Evolutionary conservation across 2,797 vertebrate genomes (phyloP).

Genomic region (Cirrhinus mrigala): DNA sequence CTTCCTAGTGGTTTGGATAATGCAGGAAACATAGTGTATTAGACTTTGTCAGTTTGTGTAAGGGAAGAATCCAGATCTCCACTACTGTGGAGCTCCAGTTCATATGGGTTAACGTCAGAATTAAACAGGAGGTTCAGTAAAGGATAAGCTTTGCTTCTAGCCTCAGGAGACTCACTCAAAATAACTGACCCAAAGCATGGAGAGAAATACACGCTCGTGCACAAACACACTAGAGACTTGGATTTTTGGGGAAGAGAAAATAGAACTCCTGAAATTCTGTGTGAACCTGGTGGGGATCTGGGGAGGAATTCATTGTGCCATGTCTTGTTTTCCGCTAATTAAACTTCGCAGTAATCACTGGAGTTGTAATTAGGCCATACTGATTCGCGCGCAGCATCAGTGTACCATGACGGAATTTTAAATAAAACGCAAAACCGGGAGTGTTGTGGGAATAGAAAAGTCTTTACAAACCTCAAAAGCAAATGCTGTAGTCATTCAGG

Average conservation of each 20-base stretch:
- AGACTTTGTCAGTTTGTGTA: conserved; percentile 20
- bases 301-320: conserved; percentile 41
- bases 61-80: conserved; percentile 23
- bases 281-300: conserved; percentile 36
- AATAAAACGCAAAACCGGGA: conserved; percentile 38
- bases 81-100: conserved; percentile 19
- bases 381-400: conserved; percentile 53
- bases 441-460: conserved; percentile 27
- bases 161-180: conserved; percentile 49
- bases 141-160: conserved; percentile 21
- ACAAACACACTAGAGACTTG: conserved; percentile 36
- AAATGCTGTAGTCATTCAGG: conserved; percentile 2
- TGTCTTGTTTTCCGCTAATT: conserved; percentile 57
- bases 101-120: conserved; percentile 52
- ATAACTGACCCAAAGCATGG: conserved; percentile 49
- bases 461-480: conserved; percentile 18
- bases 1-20: conserved; percentile 43
- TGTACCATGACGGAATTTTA: conserved; percentile 44
- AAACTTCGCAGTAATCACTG: conserved; percentile 50
- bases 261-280: conserved; percentile 20
- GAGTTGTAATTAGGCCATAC: conserved; percentile 69
- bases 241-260: conserved; percentile 11
- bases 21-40: conserved; percentile 19
- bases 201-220: conserved; percentile 8
- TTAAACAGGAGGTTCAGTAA: conserved; percentile 42